A percentile compares a stretch with the other conserved stretches of the same genome.
Evolutionary conservation across 1,140 invertebrate genomes (phyloP).

Genomic region (Microplitis demolitor): DNA sequence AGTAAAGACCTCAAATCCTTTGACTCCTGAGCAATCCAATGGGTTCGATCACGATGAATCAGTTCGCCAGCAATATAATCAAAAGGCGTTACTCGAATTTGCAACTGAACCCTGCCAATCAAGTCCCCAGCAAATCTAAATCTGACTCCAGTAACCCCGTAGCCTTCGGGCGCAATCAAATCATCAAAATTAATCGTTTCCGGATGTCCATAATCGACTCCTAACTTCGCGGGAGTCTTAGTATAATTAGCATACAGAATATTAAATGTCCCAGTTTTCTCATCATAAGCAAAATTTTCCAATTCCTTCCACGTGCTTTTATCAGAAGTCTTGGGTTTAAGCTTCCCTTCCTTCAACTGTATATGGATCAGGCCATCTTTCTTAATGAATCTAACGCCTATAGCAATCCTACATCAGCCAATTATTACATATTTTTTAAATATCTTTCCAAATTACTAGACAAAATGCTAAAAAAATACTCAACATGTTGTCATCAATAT

Average conservation of each 20-base stretch:
- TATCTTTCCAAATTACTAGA: neutral
- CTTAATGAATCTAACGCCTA: neutral
- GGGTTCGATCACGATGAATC: neutral
- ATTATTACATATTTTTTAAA: no score
- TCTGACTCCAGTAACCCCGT: neutral
- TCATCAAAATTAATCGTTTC: neutral
- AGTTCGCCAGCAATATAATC: neutral
- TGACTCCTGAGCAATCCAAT: neutral
- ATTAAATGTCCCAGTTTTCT: neutral
- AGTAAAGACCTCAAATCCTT: neutral
- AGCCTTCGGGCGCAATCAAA: neutral
- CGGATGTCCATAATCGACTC: neutral
- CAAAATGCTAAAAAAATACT: neutral
- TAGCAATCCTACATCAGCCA: neutral
- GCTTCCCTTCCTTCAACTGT: neutral
- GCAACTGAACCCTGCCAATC: neutral
- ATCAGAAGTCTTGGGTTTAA: neutral
- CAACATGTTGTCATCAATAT: neutral
- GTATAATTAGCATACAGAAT: neutral
- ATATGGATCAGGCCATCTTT: neutral
- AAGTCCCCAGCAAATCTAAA: neutral
- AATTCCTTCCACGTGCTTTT: neutral
- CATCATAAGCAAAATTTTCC: neutral
- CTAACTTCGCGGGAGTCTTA: neutral
- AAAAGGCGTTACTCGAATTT: neutral